phyloP scores from a whole-genome alignment of 2,888 invertebrate species.

The Folsomia candida region DNA sequence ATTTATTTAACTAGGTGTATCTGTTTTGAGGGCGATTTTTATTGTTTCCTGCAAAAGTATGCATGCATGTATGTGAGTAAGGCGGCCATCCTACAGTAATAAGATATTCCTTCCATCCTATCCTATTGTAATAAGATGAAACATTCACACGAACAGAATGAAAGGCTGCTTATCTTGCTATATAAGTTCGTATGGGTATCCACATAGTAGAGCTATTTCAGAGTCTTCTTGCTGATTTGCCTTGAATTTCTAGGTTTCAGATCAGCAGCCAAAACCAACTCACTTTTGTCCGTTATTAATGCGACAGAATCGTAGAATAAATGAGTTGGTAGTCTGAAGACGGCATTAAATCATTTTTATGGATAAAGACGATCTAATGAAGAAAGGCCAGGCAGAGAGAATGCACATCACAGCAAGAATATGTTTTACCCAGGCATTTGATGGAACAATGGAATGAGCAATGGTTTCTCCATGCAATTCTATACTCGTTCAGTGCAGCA shows the following conservation, averaged over 20 bases:
- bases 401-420: too few relatives aligned
- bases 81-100: too few relatives aligned
- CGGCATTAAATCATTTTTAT: conserved; percentile 16
- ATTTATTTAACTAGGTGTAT: neutral
- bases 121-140: too few relatives aligned
- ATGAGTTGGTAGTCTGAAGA: neutral
- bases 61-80: too few relatives aligned
- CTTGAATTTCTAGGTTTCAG: too few relatives aligned
- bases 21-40: neutral
- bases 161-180: too few relatives aligned
- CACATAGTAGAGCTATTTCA: too few relatives aligned
- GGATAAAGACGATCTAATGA: neutral
- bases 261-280: neutral
- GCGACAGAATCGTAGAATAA: neutral
- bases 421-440: neutral
- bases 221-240: too few relatives aligned
- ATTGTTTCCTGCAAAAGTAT: too few relatives aligned
- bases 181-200: too few relatives aligned
- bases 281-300: neutral
- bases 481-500: neutral
- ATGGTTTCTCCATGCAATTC: neutral
- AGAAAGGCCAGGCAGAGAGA: conserved; percentile 10
- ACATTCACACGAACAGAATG: too few relatives aligned
- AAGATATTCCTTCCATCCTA: too few relatives aligned
- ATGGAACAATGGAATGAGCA: neutral